phyloP scores from a whole-genome alignment of 2,797 vertebrate genomes.

The Parambassis ranga region DNA sequence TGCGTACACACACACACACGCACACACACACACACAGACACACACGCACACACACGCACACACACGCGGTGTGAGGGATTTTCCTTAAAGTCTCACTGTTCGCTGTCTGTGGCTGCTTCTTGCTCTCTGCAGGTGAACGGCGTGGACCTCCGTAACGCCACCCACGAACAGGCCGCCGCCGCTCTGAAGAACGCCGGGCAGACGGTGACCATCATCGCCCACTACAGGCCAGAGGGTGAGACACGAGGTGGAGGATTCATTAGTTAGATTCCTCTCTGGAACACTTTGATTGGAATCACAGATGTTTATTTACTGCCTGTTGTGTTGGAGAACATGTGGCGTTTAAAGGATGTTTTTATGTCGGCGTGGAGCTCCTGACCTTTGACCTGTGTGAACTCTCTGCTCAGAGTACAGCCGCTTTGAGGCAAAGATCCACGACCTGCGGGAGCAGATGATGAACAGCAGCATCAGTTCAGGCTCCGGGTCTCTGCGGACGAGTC shows the following conservation, averaged over 20 bases:
- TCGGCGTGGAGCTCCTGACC: neutral
- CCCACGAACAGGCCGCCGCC: constrained; percentile 94
- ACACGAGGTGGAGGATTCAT: neutral
- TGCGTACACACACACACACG: constrained; percentile 52
- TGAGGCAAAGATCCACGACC: constrained; percentile 97
- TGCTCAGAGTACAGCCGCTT: constrained; percentile 93
- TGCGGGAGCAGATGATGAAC: constrained; percentile 99
- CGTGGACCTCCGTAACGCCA: constrained; percentile 91
- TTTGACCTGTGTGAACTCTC: neutral
- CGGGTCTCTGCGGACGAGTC: constrained; percentile 92
- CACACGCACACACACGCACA: neutral
- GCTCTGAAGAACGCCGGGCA: constrained; percentile 97
- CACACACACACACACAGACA: neutral
- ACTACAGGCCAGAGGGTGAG: constrained; percentile 96
- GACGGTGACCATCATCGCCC: constrained; percentile 92
- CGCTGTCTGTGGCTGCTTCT: neutral
- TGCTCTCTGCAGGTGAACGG: constrained; percentile 87
- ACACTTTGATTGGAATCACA: too few relatives aligned
- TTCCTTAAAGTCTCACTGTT: rapidly evolving
- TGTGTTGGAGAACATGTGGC: too few relatives aligned
- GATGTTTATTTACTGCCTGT: too few relatives aligned
- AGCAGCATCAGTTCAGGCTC: constrained; percentile 98
- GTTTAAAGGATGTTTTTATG: neutral
- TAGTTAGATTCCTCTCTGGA: too few relatives aligned
- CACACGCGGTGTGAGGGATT: too few relatives aligned